Conservation (phyloP, 1,140 invertebrate species). For the Papilio polytes region DNA sequence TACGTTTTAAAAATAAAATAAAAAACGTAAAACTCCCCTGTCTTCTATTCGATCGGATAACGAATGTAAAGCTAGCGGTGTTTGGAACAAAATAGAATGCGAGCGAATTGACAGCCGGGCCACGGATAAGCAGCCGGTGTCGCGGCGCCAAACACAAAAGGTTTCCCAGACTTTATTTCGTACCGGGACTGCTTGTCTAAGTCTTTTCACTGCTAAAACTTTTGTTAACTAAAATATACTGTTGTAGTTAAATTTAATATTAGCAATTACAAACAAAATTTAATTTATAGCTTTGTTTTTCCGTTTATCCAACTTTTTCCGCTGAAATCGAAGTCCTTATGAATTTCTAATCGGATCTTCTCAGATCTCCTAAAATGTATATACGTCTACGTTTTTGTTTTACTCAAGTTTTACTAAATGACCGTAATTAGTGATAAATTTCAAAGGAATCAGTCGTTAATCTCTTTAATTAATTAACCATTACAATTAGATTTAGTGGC, state of each 20-base stretch:
- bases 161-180: slow-evolving; percentile 27
- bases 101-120: slow-evolving; percentile 11
- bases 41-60: slow-evolving; percentile 23
- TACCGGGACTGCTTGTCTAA: slow-evolving; percentile 1
- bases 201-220: slow-evolving; percentile 14
- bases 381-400: too few relatives aligned
- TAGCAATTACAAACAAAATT: background rate
- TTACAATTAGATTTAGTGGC: slow-evolving; percentile 35
- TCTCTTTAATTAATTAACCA: slow-evolving; percentile 35
- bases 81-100: slow-evolving; percentile 32
- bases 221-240: background rate
- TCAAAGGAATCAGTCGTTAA: slow-evolving; percentile 10
- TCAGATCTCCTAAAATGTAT: background rate
- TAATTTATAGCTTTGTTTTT: background rate
- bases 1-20: background rate
- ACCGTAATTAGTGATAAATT: slow-evolving; percentile 3
- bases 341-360: background rate
- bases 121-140: slow-evolving; percentile 20
- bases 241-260: background rate
- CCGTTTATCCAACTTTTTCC: background rate
- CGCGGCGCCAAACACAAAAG: slow-evolving; percentile 31
- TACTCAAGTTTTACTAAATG: background rate
- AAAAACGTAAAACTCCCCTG: background rate
- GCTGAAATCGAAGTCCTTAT: background rate
- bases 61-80: slow-evolving; percentile 19